Conservation (phyloP, 1,140 invertebrate species). For the Onthophagus taurus region DNA sequence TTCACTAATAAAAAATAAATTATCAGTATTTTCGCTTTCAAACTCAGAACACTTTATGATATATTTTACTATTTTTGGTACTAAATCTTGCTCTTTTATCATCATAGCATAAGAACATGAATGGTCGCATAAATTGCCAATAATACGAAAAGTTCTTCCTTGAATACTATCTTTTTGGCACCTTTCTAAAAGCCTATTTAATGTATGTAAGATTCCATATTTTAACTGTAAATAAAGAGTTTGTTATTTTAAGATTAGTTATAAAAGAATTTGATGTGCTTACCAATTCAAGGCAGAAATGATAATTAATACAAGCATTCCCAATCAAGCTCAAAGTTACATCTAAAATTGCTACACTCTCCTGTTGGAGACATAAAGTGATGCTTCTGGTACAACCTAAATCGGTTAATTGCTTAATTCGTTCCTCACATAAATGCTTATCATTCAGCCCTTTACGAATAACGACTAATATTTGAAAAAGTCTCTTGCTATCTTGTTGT, state of each 20-base stretch:
- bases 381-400: conserved; percentile 24
- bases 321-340: conserved; percentile 46
- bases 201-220: conserved; percentile 22
- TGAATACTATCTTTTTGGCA: conserved; percentile 31
- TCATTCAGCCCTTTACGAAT: conserved; percentile 30
- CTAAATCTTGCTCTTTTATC: conserved; percentile 24
- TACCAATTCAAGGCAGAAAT: conserved; percentile 26
- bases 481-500: conserved; percentile 10
- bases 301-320: conserved; percentile 45
- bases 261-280: too few species aligned
- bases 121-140: conserved; percentile 33
- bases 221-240: conserved; percentile 2
- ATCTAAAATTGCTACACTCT: conserved; percentile 40
- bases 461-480: conserved; percentile 23
- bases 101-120: conserved; percentile 24
- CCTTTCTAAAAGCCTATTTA: conserved; percentile 26
- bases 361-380: conserved; percentile 17
- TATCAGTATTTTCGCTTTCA: conserved; percentile 8
- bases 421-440: conserved; percentile 22
- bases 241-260: background rate
- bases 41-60: conserved; percentile 17
- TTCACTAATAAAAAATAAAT: too few species aligned
- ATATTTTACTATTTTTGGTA: conserved; percentile 24
- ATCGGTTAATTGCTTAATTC: conserved; percentile 23
- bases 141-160: conserved; percentile 30